Evolutionary conservation across 2,888 invertebrate species (phyloP).

Genomic region (Dromius quadrimaculatus): DNA sequence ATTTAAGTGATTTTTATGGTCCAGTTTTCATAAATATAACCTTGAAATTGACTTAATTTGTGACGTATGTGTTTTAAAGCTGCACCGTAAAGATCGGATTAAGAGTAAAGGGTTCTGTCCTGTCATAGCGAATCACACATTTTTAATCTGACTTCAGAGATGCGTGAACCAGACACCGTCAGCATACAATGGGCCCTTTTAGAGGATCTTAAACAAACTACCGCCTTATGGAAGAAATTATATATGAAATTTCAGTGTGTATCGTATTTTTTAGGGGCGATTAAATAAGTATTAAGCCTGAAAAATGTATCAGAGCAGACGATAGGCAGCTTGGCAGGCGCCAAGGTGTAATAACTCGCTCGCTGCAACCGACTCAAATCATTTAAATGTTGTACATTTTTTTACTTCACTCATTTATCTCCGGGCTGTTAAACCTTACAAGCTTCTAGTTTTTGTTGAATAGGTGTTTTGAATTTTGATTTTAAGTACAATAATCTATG

Average conservation of each 20-base stretch:
- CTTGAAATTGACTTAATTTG: slow-evolving; percentile 38
- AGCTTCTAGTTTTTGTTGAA: not conserved
- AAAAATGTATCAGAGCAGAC: slow-evolving; percentile 11
- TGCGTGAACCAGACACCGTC: slow-evolving; percentile 8
- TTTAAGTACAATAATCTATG: not conserved
- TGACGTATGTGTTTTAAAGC: slow-evolving; percentile 43
- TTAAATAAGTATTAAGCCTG: slow-evolving; percentile 9
- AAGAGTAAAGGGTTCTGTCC: slow-evolving; percentile 29
- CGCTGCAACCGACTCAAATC: not conserved
- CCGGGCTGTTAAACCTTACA: not conserved
- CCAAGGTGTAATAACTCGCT: slow-evolving; percentile 1
- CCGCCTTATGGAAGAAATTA: slow-evolving; percentile 35
- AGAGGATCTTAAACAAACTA: slow-evolving; percentile 24
- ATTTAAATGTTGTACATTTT: not conserved
- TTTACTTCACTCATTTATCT: slow-evolving; percentile 1
- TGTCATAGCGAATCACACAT: slow-evolving; percentile 44
- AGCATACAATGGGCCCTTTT: not conserved
- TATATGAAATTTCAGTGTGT: slow-evolving; percentile 39
- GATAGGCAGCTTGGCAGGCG: not conserved
- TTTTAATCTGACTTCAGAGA: slow-evolving; percentile 30
- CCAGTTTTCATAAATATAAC: no score
- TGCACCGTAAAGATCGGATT: slow-evolving; percentile 38
- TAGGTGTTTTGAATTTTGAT: not conserved
- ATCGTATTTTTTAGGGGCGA: not conserved
- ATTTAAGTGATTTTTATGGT: no score